Evolutionary conservation across 2,888 invertebrate genomes (phyloP).

Genomic region (Lamellibrachia satsuma): DNA sequence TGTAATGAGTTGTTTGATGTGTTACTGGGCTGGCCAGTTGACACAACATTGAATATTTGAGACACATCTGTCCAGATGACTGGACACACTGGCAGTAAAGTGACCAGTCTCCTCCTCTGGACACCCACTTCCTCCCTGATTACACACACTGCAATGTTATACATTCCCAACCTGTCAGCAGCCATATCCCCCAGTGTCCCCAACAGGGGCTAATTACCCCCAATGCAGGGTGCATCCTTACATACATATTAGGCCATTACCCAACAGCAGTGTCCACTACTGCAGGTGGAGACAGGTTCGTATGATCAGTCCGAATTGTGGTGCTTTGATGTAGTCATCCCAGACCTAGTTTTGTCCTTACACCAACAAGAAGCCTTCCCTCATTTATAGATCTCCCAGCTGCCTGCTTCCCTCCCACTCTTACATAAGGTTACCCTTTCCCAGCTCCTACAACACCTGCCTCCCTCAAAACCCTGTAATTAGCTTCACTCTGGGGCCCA

Average conservation of each 20-base stretch:
- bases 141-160: constrained; percentile 13
- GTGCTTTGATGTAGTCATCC: neutral
- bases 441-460: neutral
- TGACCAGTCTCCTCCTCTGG: neutral
- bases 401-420: neutral
- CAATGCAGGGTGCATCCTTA: constrained; percentile 7
- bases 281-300: neutral
- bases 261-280: neutral
- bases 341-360: neutral
- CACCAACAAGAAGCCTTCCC: neutral
- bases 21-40: neutral
- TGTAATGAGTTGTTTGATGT: neutral
- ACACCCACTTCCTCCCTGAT: neutral
- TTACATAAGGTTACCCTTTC: neutral
- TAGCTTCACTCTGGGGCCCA: constrained; percentile 17
- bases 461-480: neutral
- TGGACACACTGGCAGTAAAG: neutral
- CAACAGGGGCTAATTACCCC: neutral
- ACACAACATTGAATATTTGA: neutral
- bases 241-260: neutral
- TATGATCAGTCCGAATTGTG: neutral
- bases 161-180: neutral
- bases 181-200: neutral
- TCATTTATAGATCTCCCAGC: constrained; percentile 5
- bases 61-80: neutral